Evolutionary conservation across 2,888 invertebrate genomes (phyloP), one percentile per base, ranked within the genome.

Genomic region (Calliscelio sp.): DNA sequence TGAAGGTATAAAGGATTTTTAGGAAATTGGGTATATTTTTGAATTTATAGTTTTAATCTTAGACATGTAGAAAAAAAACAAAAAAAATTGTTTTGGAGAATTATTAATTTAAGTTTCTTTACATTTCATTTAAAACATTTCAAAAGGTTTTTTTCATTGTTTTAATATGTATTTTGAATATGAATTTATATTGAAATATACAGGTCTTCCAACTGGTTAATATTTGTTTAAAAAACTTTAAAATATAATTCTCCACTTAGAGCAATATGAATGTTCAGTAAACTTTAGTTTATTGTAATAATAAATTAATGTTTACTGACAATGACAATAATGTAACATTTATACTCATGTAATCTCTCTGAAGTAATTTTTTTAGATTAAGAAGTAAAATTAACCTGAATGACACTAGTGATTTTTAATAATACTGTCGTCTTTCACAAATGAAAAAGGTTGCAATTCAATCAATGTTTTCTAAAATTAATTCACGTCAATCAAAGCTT

Each of bases 221-320:
- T 1, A 35, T 5, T 11, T 35, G 35, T 35, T 35, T 35, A 5
- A 1, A 41, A 10, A 41, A 41, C n/a, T n/a, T n/a, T 10, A 1
- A 41, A 10, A n/a, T 41, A 10, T 14, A 41, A 41, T 46, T 46
- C 20, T 46, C 46, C 20, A 20, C 20, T 20, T 18, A 6, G 18
- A 3, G 20, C 20, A 20, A 46, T 20, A 20, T n/a, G 20, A 46
- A 46, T 46, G 6, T 46, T 20, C 20, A 20, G 46, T 46, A 46
- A 46, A 46, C 46, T 18, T 18, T 46, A 6, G 20, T 46, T 46
- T 46, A 46, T 46, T 46, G 8, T 46, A 46, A 46, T 46, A 46
- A 46, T 46, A 46, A 46, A 46, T 46, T 3, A 7, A 7, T 14
- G 38, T 38, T 38, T 38, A 38, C 38, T 38, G 38, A 38, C 38